Base-by-base conservation (phyloP, 2,888 invertebrate species). In the Diloba caeruleocephala region DNA sequence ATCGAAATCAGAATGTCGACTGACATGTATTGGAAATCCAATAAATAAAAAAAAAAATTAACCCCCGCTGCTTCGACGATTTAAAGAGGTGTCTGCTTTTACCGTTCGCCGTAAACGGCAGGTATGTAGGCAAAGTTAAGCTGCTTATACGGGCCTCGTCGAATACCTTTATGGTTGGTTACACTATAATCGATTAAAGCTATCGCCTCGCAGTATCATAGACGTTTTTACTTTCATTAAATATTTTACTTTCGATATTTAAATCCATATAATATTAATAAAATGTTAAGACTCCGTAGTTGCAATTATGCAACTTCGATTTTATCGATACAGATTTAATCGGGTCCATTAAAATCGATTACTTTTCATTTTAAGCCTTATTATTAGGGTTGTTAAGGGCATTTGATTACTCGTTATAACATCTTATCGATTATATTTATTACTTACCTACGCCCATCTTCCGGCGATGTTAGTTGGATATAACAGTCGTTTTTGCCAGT, bases 321-420 rank as follows among this genome's bases (percentile, higher is more conserved):
- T 56, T 41, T 53, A 58, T 51, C 51, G 51, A 50, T 67, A 65
- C 51, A 58, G 68, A 61, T 70, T 71, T 64, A 62, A 71, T 73
- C 67, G 57, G 38, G 51, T 63, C 56, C 59, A 73, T 78, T 71
- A 65, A 55, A 66, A 62, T 60, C 68, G 57, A 66, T 74, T 58
- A 68, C 51, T 46, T 68, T 65, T 67, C 59, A 73, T 65, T 66
- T 54, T 56, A 39, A 72, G 71, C 71, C 51, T 60, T 73, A 25
- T 2, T 38, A 33, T 14, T 50, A 32, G 55, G 52, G 53, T 52
- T 60, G 61, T 70, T 70, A 73, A 76, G 71, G 79, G 71, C 62
- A 61, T 61, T 62, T 43, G 66, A 78, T 74, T 71, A 68, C 45
- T 63, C 33, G 70, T 65, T 56, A 65, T 72, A 74, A 74, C 74